A percentile compares a stretch with the other conserved stretches of the same genome.
phyloP scores from a whole-genome alignment of 2,797 vertebrate genomes.

The Mus caroli region DNA sequence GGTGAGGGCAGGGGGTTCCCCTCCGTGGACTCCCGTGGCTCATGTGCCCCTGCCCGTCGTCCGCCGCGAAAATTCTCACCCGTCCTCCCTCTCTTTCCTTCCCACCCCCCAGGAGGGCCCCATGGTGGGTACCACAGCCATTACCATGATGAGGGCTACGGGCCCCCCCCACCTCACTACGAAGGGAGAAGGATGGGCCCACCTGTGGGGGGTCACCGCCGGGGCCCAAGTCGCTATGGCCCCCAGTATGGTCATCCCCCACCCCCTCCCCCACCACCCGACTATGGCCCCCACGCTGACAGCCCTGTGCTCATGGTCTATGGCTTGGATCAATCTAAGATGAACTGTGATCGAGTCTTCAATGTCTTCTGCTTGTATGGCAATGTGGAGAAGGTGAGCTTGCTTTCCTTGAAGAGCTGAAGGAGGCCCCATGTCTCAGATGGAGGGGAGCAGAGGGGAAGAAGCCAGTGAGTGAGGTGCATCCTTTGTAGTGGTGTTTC shows the following conservation, averaged over 20 bases:
- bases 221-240: constrained; percentile 92
- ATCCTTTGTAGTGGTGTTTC: not conserved
- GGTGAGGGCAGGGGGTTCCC: constrained; percentile 88
- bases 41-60: constrained; percentile 81
- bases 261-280: constrained; percentile 91
- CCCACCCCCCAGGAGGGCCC: constrained; percentile 90
- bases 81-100: constrained; percentile 74
- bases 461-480: not conserved
- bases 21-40: constrained; percentile 76
- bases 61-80: constrained; percentile 73
- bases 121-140: constrained; percentile 94
- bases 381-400: constrained; percentile 95
- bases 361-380: constrained; percentile 97
- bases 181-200: constrained; percentile 95
- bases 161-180: constrained; percentile 93
- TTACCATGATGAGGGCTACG: constrained; percentile 95
- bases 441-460: not conserved
- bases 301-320: constrained; percentile 98
- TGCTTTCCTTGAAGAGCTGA: not conserved
- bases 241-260: constrained; percentile 93
- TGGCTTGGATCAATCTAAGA: constrained; percentile 94
- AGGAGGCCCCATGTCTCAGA: not conserved
- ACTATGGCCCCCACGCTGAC: constrained; percentile 95
- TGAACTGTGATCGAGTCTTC: constrained; percentile 96
- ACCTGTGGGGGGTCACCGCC: constrained; percentile 92